These are phyloP conservation scores for Mormoops blainvillei DNA, from an alignment of 2,113 vertebrate species.

Conservation along the genomic window DNA sequence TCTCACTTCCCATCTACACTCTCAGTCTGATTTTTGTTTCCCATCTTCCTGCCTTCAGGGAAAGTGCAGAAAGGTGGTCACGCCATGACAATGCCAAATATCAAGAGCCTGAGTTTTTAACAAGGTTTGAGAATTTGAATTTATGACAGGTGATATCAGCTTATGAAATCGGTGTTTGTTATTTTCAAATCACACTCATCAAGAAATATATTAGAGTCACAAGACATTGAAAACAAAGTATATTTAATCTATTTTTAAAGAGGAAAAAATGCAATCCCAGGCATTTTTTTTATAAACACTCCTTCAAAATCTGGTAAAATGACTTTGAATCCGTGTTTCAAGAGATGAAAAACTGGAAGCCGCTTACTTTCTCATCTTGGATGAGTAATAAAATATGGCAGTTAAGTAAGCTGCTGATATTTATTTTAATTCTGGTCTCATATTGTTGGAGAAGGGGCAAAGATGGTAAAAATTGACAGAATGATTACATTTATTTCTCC, in stretches of 20 bases:
- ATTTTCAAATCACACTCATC: constrained; percentile 51
- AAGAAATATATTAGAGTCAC: constrained; percentile 28
- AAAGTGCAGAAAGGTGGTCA: constrained; percentile 1
- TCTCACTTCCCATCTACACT: neutral
- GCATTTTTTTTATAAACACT: constrained; percentile 6
- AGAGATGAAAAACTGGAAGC: constrained; percentile 13
- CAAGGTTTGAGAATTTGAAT: constrained; percentile 27
- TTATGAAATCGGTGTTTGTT: constrained; percentile 57
- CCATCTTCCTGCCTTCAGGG: constrained; percentile 53
- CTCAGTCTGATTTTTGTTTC: constrained; percentile 56
- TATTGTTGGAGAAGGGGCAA: neutral
- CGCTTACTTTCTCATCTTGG: constrained; percentile 29
- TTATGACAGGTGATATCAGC: constrained; percentile 50
- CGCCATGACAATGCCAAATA: neutral
- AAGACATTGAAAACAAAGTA: constrained; percentile 36
- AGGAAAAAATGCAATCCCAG: neutral
- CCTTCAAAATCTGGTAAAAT: neutral
- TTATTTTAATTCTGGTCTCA: constrained; percentile 53
- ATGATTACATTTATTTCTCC: neutral
- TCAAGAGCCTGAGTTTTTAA: constrained; percentile 16
- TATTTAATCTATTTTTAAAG: constrained; percentile 35
- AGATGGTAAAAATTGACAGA: neutral
- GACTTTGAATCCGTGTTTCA: constrained; percentile 6
- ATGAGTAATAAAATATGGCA: constrained; percentile 33
- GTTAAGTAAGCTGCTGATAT: neutral